These are phyloP conservation scores for Ashinkailepas kermadecensis DNA, from an alignment of 2,888 invertebrate genomes.

Conservation along the genomic window DNA sequence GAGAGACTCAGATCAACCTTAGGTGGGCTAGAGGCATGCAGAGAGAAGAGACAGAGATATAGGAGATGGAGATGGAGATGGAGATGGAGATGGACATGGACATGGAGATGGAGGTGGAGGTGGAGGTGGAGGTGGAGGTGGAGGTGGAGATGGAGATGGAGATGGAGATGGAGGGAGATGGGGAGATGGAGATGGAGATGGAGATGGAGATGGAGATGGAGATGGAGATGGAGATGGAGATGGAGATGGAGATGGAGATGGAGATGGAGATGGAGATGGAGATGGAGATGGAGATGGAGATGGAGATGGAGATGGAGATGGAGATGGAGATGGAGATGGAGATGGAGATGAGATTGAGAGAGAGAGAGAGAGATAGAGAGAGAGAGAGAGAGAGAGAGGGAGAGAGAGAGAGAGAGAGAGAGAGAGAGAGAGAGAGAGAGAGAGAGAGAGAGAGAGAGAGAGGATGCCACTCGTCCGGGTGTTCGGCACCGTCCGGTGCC, in stretches of 20 bases:
- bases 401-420: constrained; percentile 16
- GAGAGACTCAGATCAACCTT: not conserved
- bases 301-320: too few species aligned
- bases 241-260: not conserved
- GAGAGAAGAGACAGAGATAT: constrained; percentile 3
- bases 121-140: too few species aligned
- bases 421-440: constrained; percentile 17
- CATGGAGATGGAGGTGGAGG: too few species aligned
- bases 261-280: not conserved
- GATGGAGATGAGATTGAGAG: not conserved
- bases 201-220: not conserved
- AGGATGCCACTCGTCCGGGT: too few species aligned
- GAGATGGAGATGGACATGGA: too few species aligned
- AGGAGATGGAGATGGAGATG: not conserved
- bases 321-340: too few species aligned
- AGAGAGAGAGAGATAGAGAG: too few species aligned
- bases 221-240: constrained; percentile 6
- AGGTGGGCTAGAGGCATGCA: not conserved
- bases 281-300: too few species aligned
- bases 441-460: not conserved
- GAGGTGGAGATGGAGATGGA: not conserved
- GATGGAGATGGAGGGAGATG: not conserved
- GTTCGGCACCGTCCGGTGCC: too few species aligned
- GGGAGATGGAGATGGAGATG: too few species aligned
- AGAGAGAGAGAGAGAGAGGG: not conserved